These are phyloP conservation scores for Avahi laniger DNA, from an alignment of 2,797 vertebrate species.

Conservation along the genomic window DNA sequence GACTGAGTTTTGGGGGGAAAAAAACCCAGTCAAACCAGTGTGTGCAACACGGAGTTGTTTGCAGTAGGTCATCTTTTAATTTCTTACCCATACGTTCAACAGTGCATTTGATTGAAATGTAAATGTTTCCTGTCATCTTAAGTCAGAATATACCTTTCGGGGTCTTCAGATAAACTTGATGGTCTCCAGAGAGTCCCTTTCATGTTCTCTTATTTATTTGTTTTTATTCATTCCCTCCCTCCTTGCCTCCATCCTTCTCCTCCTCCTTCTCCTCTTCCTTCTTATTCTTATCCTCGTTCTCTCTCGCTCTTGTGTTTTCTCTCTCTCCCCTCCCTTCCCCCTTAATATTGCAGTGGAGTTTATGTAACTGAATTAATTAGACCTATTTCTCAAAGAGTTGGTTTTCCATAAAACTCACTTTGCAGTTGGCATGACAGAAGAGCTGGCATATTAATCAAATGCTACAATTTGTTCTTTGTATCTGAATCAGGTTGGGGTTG, in stretches of 20 bases:
- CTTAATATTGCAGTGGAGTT: slow-evolving; percentile 41
- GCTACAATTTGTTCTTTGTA: slow-evolving; percentile 71
- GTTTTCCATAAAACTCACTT: slow-evolving; percentile 67
- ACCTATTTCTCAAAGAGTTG: slow-evolving; percentile 65
- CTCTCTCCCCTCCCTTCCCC: not conserved
- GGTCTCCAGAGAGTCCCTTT: not conserved
- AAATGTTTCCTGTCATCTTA: not conserved
- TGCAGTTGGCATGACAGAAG: slow-evolving; percentile 62
- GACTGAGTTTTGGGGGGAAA: not conserved
- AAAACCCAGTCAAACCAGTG: not conserved
- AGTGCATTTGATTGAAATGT: not conserved
- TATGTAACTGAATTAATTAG: slow-evolving; percentile 69
- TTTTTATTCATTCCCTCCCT: not conserved
- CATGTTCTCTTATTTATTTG: not conserved
- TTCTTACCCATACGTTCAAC: not conserved
- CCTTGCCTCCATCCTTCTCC: not conserved
- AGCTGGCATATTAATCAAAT: slow-evolving; percentile 60
- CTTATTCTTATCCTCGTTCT: not conserved
- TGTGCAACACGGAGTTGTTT: not conserved
- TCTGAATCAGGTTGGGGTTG: slow-evolving; percentile 31
- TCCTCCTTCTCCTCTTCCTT: not conserved
- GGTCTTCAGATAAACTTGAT: not conserved
- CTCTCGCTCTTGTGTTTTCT: not conserved
- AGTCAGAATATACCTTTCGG: not conserved
- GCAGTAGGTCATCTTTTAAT: not conserved